Percentiles rank a stretch among this genome's conserved stretches.
Evolutionary conservation across 2,113 vertebrate genomes (phyloP).

Genomic region (Chlorodrepanis virens): DNA sequence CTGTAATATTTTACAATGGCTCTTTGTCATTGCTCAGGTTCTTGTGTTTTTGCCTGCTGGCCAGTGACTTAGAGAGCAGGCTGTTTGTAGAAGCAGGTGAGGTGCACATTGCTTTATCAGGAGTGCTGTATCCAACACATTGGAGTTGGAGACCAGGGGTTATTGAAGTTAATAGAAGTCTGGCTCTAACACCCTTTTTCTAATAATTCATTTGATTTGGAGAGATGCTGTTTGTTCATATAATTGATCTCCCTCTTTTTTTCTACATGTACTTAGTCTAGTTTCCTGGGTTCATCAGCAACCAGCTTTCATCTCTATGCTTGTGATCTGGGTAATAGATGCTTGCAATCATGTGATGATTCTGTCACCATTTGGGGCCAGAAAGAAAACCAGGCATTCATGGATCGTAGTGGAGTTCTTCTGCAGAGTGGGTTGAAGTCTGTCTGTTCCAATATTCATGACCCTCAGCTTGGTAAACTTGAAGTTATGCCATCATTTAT

Average conservation of each 20-base stretch:
- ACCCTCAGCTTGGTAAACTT: background rate
- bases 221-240: background rate
- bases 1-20: background rate
- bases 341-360: background rate
- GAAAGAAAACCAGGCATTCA: background rate
- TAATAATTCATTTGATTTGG: background rate
- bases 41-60: background rate
- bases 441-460: background rate
- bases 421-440: background rate
- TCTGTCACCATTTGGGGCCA: background rate
- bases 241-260: background rate
- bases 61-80: background rate
- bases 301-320: background rate
- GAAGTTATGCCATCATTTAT: background rate
- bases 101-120: background rate
- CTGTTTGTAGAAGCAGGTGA: background rate
- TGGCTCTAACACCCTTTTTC: background rate
- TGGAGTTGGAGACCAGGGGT: background rate
- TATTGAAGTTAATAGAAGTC: background rate
- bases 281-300: background rate
- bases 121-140: background rate
- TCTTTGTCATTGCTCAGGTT: background rate
- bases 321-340: background rate
- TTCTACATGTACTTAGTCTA: background rate
- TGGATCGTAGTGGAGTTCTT: background rate